Percentiles rank a stretch among this genome's conserved stretches.
Evolutionary conservation across 2,888 invertebrate genomes (phyloP).

Genomic region (Cephus pulcher): DNA sequence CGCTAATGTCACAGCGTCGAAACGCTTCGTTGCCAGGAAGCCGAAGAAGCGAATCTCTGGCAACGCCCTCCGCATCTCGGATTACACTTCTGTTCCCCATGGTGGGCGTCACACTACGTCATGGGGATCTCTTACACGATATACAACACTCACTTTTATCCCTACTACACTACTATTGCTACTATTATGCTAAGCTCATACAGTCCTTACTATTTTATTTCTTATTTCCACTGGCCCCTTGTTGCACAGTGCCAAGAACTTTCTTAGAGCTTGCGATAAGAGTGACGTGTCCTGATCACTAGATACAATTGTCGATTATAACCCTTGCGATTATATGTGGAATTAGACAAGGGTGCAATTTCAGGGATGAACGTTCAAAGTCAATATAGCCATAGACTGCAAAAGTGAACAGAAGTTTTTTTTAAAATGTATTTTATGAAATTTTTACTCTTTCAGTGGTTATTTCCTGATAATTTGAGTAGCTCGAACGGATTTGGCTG

Average conservation of each 20-base stretch:
- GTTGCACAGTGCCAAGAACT: too few species aligned
- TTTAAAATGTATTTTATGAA: background rate
- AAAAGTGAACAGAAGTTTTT: background rate
- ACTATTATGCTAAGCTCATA: background rate
- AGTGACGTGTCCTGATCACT: background rate
- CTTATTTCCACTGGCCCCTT: background rate
- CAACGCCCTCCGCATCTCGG: constrained; percentile 28
- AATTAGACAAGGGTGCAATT: background rate
- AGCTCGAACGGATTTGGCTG: background rate
- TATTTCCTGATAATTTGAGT: background rate
- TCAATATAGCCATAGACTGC: background rate
- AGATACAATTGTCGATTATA: background rate
- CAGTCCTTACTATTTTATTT: background rate
- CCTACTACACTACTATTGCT: background rate
- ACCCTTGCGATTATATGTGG: background rate
- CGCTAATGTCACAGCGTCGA: background rate
- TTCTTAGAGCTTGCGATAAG: background rate
- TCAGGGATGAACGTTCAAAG: background rate
- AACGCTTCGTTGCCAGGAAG: background rate
- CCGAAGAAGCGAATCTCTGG: constrained; percentile 21
- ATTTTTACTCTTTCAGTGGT: background rate
- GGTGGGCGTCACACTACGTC: constrained; percentile 49
- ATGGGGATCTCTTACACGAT: constrained; percentile 48
- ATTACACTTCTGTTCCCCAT: constrained; percentile 29
- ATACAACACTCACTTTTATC: constrained; percentile 27